Evolutionary conservation across 2,113 vertebrate genomes (phyloP).

Genomic region (Grantiella picta): DNA sequence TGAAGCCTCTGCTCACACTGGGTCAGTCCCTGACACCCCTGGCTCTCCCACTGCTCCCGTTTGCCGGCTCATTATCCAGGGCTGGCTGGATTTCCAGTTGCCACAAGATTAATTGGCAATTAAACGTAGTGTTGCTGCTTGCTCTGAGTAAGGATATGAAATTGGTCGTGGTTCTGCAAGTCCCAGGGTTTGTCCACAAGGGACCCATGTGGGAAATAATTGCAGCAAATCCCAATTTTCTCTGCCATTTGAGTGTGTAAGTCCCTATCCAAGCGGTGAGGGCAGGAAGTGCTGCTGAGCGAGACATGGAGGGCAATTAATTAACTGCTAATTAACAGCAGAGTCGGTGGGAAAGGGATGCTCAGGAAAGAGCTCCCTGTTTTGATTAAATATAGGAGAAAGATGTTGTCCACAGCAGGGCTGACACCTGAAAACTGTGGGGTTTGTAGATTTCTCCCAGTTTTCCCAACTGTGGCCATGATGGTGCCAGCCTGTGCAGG

Average conservation of each 20-base stretch:
- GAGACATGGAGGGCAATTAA: background rate
- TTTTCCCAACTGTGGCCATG: background rate
- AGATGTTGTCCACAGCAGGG: background rate
- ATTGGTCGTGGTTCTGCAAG: background rate
- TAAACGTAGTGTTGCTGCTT: background rate
- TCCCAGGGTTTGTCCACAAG: background rate
- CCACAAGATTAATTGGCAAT: slow-evolving; percentile 18
- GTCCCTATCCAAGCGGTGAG: background rate
- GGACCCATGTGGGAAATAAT: background rate
- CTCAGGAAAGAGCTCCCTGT: background rate
- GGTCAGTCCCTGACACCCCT: rapidly evolving
- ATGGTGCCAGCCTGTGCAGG: background rate
- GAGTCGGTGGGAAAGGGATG: background rate
- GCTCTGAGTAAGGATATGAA: background rate
- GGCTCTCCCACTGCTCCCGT: background rate
- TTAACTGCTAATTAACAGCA: background rate
- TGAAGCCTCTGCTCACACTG: background rate
- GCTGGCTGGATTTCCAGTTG: background rate
- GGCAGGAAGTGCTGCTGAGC: background rate
- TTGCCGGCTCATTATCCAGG: rapidly evolving
- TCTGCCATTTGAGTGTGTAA: background rate
- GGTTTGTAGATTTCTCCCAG: background rate
- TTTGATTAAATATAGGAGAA: background rate
- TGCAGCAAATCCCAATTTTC: background rate
- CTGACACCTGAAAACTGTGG: background rate